Evolutionary conservation across 2,888 invertebrate genomes (phyloP).

Genomic region (Hypsopygia costalis): DNA sequence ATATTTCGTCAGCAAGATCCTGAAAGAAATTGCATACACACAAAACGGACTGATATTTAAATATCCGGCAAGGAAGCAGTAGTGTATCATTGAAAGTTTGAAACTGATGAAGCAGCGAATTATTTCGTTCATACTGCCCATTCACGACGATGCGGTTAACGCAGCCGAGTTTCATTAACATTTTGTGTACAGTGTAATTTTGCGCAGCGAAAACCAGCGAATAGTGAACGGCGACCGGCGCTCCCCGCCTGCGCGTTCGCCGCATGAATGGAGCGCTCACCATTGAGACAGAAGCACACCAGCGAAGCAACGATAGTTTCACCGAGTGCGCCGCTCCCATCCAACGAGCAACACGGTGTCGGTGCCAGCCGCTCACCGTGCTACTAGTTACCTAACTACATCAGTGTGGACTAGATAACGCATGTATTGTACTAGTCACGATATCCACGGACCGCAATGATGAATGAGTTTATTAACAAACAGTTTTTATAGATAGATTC

Average conservation of each 20-base stretch:
- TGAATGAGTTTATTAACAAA: constrained; percentile 61
- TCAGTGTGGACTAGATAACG: not conserved
- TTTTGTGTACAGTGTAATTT: constrained; percentile 24
- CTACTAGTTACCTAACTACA: not conserved
- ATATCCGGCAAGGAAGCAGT: too few relatives aligned
- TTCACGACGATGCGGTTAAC: constrained; percentile 4
- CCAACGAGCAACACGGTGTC: constrained; percentile 2
- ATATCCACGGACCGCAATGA: constrained; percentile 37
- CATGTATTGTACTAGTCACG: not conserved
- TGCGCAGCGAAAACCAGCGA: constrained; percentile 37
- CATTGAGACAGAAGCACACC: constrained; percentile 46
- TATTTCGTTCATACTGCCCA: not conserved
- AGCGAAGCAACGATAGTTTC: constrained; percentile 26
- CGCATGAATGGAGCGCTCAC: constrained; percentile 60
- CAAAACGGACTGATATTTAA: not conserved
- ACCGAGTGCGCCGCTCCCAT: constrained; percentile 45
- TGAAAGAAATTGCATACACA: too few relatives aligned
- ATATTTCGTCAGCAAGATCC: too few relatives aligned
- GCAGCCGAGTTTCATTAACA: constrained; percentile 30
- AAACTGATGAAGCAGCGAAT: not conserved
- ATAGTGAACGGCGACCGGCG: constrained; percentile 36
- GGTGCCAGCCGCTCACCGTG: not conserved
- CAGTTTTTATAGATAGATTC: constrained; percentile 21
- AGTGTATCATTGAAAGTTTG: too few relatives aligned
- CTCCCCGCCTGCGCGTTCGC: constrained; percentile 41